phyloP scores from a whole-genome alignment of 2,797 vertebrate species.

The Psittacula echo region DNA sequence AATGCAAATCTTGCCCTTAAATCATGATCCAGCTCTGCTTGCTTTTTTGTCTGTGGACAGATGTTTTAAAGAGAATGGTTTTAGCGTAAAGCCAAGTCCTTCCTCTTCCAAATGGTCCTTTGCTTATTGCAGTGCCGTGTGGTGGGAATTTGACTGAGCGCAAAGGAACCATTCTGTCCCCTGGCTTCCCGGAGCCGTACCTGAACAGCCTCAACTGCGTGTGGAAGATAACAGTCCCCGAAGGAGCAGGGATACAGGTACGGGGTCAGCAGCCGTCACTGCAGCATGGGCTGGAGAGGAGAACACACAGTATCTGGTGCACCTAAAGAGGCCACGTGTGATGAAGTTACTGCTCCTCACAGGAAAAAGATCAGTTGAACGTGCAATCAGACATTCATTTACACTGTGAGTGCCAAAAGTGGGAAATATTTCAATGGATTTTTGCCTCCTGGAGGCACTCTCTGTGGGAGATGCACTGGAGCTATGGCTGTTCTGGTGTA shows the following conservation, averaged over 20 bases:
- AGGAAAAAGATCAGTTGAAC: accelerated
- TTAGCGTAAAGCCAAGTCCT: neutral
- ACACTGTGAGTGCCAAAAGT: accelerated
- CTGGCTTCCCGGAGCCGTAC: constrained; percentile 96
- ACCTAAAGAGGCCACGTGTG: accelerated
- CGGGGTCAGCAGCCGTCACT: accelerated
- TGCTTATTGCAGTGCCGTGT: constrained; percentile 86
- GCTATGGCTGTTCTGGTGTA: neutral
- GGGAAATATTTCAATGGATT: neutral
- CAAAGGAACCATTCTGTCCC: constrained; percentile 95
- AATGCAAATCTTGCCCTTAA: neutral
- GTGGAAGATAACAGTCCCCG: constrained; percentile 97
- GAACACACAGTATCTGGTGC: accelerated
- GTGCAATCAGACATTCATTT: neutral
- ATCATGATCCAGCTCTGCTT: neutral
- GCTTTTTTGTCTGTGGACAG: accelerated
- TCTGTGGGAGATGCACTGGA: neutral
- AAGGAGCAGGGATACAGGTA: constrained; percentile 98
- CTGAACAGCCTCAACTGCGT: constrained; percentile 98
- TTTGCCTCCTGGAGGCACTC: neutral
- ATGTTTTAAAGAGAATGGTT: neutral
- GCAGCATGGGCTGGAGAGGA: neutral
- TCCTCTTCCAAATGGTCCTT: neutral
- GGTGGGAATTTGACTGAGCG: constrained; percentile 95
- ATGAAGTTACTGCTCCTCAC: accelerated